phyloP scores from a whole-genome alignment of 2,797 vertebrate species.

The Ataeniobius toweri region DNA sequence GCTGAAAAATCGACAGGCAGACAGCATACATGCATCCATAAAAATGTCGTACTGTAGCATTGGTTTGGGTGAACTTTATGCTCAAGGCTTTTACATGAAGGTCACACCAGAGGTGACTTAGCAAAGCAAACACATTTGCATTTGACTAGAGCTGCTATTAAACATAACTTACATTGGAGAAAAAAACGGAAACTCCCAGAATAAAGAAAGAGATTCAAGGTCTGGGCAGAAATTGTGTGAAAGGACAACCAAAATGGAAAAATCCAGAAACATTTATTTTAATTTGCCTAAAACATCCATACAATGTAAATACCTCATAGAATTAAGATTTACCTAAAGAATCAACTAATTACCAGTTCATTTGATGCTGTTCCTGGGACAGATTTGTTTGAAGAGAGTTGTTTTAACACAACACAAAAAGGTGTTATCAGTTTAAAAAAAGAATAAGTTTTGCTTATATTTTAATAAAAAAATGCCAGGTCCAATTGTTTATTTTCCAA shows the following conservation, averaged over 20 bases:
- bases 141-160: background rate
- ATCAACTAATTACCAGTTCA: background rate
- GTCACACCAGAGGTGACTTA: slow-evolving; percentile 28
- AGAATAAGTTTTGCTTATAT: too few species aligned
- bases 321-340: background rate
- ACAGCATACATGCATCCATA: slow-evolving; percentile 15
- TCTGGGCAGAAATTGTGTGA: background rate
- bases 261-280: background rate
- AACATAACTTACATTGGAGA: background rate
- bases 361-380: background rate
- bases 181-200: background rate
- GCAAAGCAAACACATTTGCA: background rate
- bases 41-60: slow-evolving; percentile 5
- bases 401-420: background rate
- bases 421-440: background rate
- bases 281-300: background rate
- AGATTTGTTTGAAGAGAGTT: background rate
- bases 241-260: background rate
- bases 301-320: background rate
- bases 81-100: slow-evolving; percentile 24
- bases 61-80: slow-evolving; percentile 12
- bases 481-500: background rate
- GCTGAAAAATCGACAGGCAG: slow-evolving; percentile 36
- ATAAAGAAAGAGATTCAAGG: background rate
- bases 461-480: background rate